Evolutionary conservation across 2,797 vertebrate genomes (phyloP).

Genomic region (Eurystomus glaucurus): DNA sequence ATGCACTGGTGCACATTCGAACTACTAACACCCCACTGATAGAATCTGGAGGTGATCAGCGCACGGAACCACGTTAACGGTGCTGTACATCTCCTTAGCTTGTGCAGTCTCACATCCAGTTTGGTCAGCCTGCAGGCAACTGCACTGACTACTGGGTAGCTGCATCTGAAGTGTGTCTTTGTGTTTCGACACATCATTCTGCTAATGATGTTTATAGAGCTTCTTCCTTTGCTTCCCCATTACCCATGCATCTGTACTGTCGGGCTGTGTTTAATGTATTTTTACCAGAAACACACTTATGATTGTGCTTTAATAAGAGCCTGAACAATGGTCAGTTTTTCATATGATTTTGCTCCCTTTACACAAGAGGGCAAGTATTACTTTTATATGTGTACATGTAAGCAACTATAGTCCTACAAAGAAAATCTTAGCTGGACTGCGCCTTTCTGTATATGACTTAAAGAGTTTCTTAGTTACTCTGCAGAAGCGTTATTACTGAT

Average conservation of each 20-base stretch:
- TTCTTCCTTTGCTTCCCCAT: not conserved
- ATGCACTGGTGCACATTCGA: not conserved
- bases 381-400: not conserved
- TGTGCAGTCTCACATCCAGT: accelerated
- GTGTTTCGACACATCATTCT: not conserved
- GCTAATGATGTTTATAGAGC: not conserved
- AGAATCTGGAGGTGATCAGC: not conserved
- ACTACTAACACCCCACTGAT: no score
- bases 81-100: not conserved
- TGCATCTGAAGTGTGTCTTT: not conserved
- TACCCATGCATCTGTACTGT: not conserved
- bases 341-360: not conserved
- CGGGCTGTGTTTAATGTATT: not conserved
- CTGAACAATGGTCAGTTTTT: not conserved
- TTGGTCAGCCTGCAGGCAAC: not conserved
- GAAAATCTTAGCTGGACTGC: not conserved
- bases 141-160: not conserved
- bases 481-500: not conserved
- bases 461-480: not conserved
- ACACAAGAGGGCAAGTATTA: not conserved
- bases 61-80: accelerated
- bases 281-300: not conserved
- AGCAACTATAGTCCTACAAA: not conserved
- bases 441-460: not conserved
- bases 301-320: not conserved